Base-by-base conservation (phyloP, 2,797 vertebrate species). In the Eospalax fontanierii region DNA sequence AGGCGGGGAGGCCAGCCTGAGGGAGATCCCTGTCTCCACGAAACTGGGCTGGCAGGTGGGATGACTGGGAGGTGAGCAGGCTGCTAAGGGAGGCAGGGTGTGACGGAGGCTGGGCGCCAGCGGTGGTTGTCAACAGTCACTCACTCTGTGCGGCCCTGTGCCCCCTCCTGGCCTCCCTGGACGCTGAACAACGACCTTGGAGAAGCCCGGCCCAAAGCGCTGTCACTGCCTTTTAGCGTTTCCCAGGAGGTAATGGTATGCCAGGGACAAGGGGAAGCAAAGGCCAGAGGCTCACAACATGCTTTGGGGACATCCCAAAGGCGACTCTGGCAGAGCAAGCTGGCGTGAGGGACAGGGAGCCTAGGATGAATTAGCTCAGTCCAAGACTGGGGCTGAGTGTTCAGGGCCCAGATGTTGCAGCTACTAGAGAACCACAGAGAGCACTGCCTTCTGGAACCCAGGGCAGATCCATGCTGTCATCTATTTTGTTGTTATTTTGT, bases 151-250 rank as follows among this genome's bases (percentile, higher is more conserved):
- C 75, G 16, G 54, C 38, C 57, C 92, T 0, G 1, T 15, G 76
- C 28, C 87, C 82, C 94, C 87, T 63, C 9, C 35, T 18, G 6
- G 83, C 73, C 84, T 82, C 81, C 63, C 84, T n/a, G 59, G 85
- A 28, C 66, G 50, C 75, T 50, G 66, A 80, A 63, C n/a, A 26
- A 82, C 61, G 90, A 88, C 84, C 81, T 84, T 57, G 91, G 87
- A 79, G 91, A 61, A 73, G 76, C 73, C 1, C 16, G 73, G 43
- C 76, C 73, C 87, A 50, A 3, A n/a, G 78, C 35, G 19, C 73
- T 81, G 76, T 74, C 89, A 38, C 40, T 70, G 30, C 74, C 68
- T 43, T 59, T 89, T 68, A 73, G n/a, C 24, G 19, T 61, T 33
- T 75, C 61, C 89, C 21, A 9, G 92, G 54, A 71, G 28, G 6